phyloP scores from a whole-genome alignment of 2,797 vertebrate species.

The Sternarchorhynchus goeldii region DNA sequence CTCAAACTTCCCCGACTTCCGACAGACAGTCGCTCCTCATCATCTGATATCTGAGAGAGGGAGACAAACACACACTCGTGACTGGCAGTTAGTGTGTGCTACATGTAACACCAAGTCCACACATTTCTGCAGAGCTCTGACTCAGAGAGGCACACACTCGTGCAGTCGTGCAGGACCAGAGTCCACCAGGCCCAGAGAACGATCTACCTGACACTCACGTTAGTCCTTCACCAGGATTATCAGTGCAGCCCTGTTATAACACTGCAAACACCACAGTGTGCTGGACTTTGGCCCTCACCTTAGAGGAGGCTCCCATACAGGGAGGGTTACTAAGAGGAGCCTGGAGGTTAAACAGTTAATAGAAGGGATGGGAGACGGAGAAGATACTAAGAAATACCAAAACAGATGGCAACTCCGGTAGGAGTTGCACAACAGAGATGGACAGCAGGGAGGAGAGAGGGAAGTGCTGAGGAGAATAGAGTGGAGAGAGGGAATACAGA shows the following conservation, averaged over 20 bases:
- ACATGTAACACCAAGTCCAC: background rate
- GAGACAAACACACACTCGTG: conserved; percentile 15
- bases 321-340: background rate
- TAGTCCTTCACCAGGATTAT: background rate
- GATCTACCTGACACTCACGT: no score
- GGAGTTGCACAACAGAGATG: background rate
- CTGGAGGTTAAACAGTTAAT: background rate
- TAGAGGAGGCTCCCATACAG: background rate
- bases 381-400: background rate
- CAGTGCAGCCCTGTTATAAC: background rate
- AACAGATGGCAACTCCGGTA: background rate
- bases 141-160: background rate
- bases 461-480: background rate
- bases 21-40: conserved; percentile 90
- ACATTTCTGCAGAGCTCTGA: background rate
- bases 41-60: conserved; percentile 82
- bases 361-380: no score
- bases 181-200: background rate
- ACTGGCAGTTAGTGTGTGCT: background rate
- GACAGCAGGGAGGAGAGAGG: no score
- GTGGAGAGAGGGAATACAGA: conserved; percentile 74
- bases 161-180: background rate
- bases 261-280: background rate
- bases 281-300: no score
- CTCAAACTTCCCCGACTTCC: conserved; percentile 89